phyloP scores from a whole-genome alignment of 1,140 invertebrate genomes.

The Pseudobourletiella spinata region DNA sequence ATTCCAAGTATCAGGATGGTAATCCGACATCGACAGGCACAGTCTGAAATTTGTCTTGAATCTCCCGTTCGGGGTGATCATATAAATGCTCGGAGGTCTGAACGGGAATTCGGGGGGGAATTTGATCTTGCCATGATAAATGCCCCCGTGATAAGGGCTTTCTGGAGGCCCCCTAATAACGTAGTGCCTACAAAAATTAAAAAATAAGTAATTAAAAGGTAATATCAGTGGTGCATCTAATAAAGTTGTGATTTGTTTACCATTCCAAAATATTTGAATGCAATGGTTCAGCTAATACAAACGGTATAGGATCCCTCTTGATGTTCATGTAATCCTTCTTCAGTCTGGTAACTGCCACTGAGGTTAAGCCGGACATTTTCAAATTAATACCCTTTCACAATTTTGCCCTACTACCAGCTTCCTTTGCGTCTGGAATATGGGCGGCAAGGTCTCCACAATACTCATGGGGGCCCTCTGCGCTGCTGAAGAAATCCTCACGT shows the following conservation, averaged over 20 bases:
- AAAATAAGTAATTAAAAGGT: slow-evolving; percentile 3
- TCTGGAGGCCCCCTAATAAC: slow-evolving; percentile 50
- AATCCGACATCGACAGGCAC: slow-evolving; percentile 60
- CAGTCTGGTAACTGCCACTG: slow-evolving; percentile 35
- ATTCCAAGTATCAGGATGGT: slow-evolving; percentile 84
- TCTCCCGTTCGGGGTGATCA: slow-evolving; percentile 54
- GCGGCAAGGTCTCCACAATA: no score
- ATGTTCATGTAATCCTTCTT: slow-evolving; percentile 52
- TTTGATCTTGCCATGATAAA: slow-evolving; percentile 54
- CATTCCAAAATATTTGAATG: slow-evolving; percentile 54
- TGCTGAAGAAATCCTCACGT: no score
- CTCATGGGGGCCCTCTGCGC: no score
- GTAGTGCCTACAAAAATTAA: slow-evolving; percentile 48
- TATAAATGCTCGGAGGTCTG: slow-evolving; percentile 54
- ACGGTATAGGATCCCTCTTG: slow-evolving; percentile 53
- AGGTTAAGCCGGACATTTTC: not conserved
- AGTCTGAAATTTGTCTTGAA: slow-evolving; percentile 46
- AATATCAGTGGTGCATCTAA: not conserved
- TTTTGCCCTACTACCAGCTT: no score
- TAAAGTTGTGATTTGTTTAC: slow-evolving; percentile 23
- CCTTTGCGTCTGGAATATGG: no score
- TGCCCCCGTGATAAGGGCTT: slow-evolving; percentile 47
- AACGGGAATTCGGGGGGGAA: slow-evolving; percentile 57
- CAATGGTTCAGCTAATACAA: slow-evolving; percentile 49
- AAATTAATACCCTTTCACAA: no score